Conservation (phyloP, 1,140 invertebrate species). For the Agraylea sexmaculata region DNA sequence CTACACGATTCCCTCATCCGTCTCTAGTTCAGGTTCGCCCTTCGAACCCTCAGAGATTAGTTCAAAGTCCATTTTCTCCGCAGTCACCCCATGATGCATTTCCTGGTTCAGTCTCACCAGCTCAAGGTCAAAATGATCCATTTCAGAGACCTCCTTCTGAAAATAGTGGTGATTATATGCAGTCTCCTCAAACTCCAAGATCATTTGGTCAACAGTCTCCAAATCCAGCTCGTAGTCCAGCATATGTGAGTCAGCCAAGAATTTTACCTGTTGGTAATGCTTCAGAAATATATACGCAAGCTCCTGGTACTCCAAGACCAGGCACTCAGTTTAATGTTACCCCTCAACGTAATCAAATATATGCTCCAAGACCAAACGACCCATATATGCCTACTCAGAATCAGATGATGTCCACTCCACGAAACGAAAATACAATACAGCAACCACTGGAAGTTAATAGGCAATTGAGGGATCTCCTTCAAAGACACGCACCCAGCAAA, state of each 20-base stretch:
- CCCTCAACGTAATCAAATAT: conserved; percentile 17
- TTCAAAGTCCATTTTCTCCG: conserved; percentile 34
- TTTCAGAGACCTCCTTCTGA: conserved; percentile 26
- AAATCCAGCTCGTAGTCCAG: conserved; percentile 17
- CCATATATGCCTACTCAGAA: conserved; percentile 13
- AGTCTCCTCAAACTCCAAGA: conserved; percentile 32
- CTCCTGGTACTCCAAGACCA: conserved; percentile 41
- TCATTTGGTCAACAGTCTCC: conserved; percentile 22
- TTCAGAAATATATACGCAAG: conserved; percentile 28
- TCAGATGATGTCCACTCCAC: conserved; percentile 19
- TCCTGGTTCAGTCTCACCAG: conserved; percentile 25
- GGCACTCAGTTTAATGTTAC: conserved; percentile 12
- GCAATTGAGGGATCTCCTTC: conserved; percentile 74
- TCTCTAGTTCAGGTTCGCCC: conserved; percentile 10
- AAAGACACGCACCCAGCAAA: conserved; percentile 44
- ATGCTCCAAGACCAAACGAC: conserved; percentile 17
- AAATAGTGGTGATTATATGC: conserved; percentile 27
- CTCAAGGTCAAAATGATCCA: conserved; percentile 15
- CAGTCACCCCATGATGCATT: conserved; percentile 36
- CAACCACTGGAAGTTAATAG: conserved; percentile 40
- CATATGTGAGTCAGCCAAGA: conserved; percentile 12
- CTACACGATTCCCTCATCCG: conserved; percentile 14
- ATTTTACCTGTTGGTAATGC: conserved; percentile 25
- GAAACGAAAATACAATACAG: conserved; percentile 27
- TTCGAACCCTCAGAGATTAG: conserved; percentile 12